Base-by-base conservation (phyloP, 2,888 invertebrate species). In the Epinotia bilunana region DNA sequence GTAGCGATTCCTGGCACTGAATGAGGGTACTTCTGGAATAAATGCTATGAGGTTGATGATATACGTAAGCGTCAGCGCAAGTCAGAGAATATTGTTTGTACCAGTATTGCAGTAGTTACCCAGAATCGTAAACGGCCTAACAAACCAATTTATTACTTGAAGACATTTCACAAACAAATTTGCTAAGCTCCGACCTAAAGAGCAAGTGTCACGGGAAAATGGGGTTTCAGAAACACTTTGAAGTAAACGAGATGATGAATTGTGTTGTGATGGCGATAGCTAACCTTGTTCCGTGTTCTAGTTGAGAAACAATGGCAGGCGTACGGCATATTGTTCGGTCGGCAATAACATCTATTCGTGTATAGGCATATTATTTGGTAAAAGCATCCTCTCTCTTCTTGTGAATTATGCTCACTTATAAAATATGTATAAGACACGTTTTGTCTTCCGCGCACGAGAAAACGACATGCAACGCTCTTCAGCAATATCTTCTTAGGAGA, bases 81-180 rank as follows among this genome's bases (percentile, higher is more conserved):
- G 2, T 12, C 18, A 3, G 13, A n/a, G 20, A 65, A 46, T 64
- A 64, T 57, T n/a, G 23, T 64, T 20, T 20, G 20, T 20, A 28
- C 23, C 23, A 28, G 23, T 28, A 28, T 64, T 49, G 28, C 57
- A 16, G 57, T 18, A 18, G 28, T 28, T 65, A 53, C n/a, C 18
- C 12, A 23, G 53, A 61, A 61, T 4, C 20, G 65, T 23, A 64
- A 72, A 49, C 64, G 53, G 69, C 63, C 73, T 60, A 33, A 60
- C 69, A 57, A 69, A 69, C 70, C 60, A 69, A 70, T 74, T 70
- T 71, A 65, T 70, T 65, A 65, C 74, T 81, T 73, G 79, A 73
- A 67, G 76, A 76, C 63, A 70, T 69, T 62, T 79, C 72, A 74
- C 79, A 82, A 84, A 83, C 83, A 83, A 84, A 83, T 82, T 81